Conservation (phyloP, 1,140 invertebrate genomes). For the Drosophila tristis region DNA sequence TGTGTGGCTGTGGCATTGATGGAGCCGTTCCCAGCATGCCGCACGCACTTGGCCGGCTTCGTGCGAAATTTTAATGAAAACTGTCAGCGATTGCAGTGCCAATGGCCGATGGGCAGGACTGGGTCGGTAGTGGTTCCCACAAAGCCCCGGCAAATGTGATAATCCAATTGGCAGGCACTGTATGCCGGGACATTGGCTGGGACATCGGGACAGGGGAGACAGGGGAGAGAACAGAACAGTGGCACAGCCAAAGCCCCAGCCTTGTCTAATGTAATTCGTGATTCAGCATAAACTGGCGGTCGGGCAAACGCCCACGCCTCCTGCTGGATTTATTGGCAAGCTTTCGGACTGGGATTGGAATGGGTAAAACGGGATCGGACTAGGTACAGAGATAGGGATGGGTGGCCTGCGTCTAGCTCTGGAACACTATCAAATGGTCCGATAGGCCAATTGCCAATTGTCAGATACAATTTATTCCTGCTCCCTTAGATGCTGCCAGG, state of each 20-base stretch:
- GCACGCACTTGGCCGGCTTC: slow-evolving; percentile 42
- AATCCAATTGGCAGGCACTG: slow-evolving; percentile 71
- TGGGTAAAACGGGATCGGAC: neutral
- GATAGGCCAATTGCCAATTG: slow-evolving; percentile 83
- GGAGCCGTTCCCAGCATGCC: slow-evolving; percentile 66
- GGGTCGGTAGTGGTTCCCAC: neutral
- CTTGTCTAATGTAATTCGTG: slow-evolving; percentile 79
- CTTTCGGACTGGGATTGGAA: slow-evolving; percentile 20
- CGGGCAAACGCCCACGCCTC: slow-evolving; percentile 21
- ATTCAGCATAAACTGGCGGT: slow-evolving; percentile 76
- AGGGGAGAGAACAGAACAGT: slow-evolving; percentile 2
- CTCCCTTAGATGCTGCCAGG: slow-evolving; percentile 75
- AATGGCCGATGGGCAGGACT: neutral
- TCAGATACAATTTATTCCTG: slow-evolving; percentile 81
- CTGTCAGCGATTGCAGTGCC: slow-evolving; percentile 36
- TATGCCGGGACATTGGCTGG: slow-evolving; percentile 6
- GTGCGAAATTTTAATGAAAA: slow-evolving; percentile 73
- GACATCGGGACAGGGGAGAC: neutral
- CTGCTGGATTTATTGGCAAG: slow-evolving; percentile 65
- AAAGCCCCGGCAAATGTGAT: slow-evolving; percentile 52
- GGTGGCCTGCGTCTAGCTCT: slow-evolving; percentile 28
- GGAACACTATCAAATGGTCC: slow-evolving; percentile 76
- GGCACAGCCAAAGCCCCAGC: slow-evolving; percentile 34
- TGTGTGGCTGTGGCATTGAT: slow-evolving; percentile 61
- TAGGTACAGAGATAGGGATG: neutral